Percentiles rank a stretch among this genome's conserved stretches.
Evolutionary conservation across 1,140 invertebrate species (phyloP).

Genomic region (Drosophila lacertosa): DNA sequence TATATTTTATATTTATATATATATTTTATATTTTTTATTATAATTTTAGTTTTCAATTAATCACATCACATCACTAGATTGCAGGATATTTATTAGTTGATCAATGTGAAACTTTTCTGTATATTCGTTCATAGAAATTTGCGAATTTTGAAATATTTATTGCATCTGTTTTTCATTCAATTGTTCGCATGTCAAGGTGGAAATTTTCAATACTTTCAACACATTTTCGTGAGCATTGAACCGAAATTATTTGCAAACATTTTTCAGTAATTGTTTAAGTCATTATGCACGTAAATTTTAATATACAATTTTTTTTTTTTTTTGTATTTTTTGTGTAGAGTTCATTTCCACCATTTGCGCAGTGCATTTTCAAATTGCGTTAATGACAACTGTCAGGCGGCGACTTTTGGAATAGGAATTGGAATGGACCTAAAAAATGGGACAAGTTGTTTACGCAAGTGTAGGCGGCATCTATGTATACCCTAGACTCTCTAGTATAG

Average conservation of each 20-base stretch:
- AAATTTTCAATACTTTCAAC: conserved; percentile 20
- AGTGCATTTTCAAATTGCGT: conserved; percentile 65
- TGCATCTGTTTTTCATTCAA: conserved; percentile 17
- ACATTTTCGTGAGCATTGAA: conserved; percentile 21
- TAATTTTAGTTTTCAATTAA: no score
- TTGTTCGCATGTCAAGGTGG: conserved; percentile 8
- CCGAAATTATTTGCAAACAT: conserved; percentile 18
- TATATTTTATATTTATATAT: no score
- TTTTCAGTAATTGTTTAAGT: conserved; percentile 52
- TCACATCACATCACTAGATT: no score
- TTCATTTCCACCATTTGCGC: conserved; percentile 54
- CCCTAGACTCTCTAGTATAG: conserved; percentile 4
- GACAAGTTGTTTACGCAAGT: conserved; percentile 56
- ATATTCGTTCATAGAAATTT: not conserved
- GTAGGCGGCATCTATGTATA: conserved; percentile 20
- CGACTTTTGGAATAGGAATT: conserved; percentile 40
- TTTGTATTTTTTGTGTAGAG: conserved; percentile 14
- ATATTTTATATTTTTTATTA: no score
- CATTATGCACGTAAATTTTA: conserved; percentile 43
- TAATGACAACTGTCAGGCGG: conserved; percentile 74
- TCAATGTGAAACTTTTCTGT: not conserved
- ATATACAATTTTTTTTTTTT: not conserved
- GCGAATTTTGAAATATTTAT: not conserved
- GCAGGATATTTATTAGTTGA: no score
- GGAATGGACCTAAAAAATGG: conserved; percentile 35